phyloP scores from a whole-genome alignment of 2,113 vertebrate genomes.

The Ageneiosus marmoratus region DNA sequence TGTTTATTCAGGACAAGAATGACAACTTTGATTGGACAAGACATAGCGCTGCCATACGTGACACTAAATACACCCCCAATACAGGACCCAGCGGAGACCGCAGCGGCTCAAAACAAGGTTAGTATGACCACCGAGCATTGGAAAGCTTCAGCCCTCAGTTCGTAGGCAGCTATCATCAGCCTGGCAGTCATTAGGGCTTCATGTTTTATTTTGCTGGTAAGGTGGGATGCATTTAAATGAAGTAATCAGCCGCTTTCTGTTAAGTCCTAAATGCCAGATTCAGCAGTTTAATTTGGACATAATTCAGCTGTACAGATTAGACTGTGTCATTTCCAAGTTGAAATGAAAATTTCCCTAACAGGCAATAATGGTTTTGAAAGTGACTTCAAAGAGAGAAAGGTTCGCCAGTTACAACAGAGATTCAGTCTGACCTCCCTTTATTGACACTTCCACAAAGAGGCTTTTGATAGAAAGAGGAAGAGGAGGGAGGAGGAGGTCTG shows the following conservation, averaged over 20 bases:
- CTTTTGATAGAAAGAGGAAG: conserved; percentile 36
- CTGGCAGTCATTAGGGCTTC: conserved; percentile 13
- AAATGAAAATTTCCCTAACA: conserved; percentile 30
- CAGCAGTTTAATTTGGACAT: conserved; percentile 36
- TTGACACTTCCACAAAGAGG: conserved; percentile 45
- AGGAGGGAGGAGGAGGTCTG: conserved; percentile 38
- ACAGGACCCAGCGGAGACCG: conserved; percentile 91
- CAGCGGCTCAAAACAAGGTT: conserved; percentile 93
- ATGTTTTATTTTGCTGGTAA: conserved; percentile 15
- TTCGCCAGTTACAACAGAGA: conserved; percentile 35
- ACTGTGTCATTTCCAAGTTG: conserved; percentile 16
- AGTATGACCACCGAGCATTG: not conserved
- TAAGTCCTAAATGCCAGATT: conserved; percentile 25
- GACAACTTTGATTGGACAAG: conserved; percentile 98
- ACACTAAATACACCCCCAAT: conserved; percentile 96
- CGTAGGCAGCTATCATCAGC: not conserved
- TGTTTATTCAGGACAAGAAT: conserved; percentile 94
- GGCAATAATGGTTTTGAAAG: conserved; percentile 32
- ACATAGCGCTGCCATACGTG: conserved; percentile 93
- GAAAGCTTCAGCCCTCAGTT: not conserved
- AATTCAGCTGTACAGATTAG: conserved; percentile 24
- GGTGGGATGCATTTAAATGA: conserved; percentile 33
- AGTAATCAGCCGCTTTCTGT: conserved; percentile 18
- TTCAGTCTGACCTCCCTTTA: conserved; percentile 37
- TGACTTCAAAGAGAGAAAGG: conserved; percentile 33